phyloP scores from a whole-genome alignment of 1,140 invertebrate genomes.

The Polypedilum pembai region DNA sequence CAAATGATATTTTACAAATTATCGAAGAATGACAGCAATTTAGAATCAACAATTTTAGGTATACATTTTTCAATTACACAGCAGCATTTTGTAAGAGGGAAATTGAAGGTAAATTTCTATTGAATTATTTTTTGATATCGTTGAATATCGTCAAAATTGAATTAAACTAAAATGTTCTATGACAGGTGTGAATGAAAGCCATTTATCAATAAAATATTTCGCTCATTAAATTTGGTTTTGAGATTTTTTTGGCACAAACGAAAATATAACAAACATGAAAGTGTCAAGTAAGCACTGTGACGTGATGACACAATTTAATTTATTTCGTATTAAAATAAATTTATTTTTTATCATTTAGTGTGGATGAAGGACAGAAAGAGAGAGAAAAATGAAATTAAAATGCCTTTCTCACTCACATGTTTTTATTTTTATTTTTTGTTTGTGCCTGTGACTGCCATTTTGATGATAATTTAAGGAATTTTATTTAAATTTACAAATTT shows the following conservation, averaged over 20 bases:
- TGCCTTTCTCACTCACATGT: not conserved
- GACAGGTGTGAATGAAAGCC: too few relatives aligned
- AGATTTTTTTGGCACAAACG: too few relatives aligned
- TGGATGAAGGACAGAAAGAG: not conserved
- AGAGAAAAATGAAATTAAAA: not conserved
- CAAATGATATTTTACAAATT: slow-evolving; percentile 27
- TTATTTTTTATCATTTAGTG: not conserved
- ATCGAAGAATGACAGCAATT: slow-evolving; percentile 33
- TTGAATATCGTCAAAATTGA: not conserved
- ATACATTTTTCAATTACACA: slow-evolving; percentile 49
- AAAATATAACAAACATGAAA: not conserved
- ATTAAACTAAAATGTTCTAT: too few relatives aligned
- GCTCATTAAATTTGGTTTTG: too few relatives aligned
- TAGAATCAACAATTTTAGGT: slow-evolving; percentile 43
- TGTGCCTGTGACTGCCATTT: not conserved
- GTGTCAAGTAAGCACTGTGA: not conserved
- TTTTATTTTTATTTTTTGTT: not conserved
- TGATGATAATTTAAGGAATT: not conserved
- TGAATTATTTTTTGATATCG: not conserved
- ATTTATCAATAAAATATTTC: too few relatives aligned
- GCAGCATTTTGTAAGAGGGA: slow-evolving; percentile 49
- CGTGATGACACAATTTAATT: slow-evolving; percentile 4
- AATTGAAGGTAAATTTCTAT: slow-evolving; percentile 44
- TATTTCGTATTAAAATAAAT: not conserved
- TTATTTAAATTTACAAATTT: slow-evolving; percentile 25